These are phyloP conservation scores for Synergus gifuensis DNA, from an alignment of 2,888 invertebrate species.

Conservation along the genomic window DNA sequence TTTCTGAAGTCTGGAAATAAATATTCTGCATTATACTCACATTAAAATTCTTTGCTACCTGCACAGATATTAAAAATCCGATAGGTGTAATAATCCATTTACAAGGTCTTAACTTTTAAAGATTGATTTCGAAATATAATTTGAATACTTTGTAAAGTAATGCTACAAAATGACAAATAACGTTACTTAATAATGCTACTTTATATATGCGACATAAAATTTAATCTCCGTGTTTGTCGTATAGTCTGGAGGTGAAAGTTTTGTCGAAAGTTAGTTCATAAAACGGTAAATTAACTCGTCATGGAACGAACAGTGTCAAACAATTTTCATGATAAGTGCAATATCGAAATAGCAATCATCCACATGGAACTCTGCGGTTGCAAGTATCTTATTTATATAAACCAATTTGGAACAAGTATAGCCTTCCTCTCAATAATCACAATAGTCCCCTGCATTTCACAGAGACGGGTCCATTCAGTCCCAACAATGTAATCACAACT, in stretches of 20 bases:
- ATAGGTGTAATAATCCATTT: too few species aligned
- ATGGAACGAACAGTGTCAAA: background rate
- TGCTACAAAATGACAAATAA: too few species aligned
- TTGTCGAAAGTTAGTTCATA: background rate
- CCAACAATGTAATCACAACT: conserved; percentile 73
- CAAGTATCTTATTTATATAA: conserved; percentile 66
- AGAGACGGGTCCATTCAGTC: conserved; percentile 68
- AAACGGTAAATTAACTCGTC: conserved; percentile 4
- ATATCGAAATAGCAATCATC: conserved; percentile 56
- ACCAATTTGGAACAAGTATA: conserved; percentile 57
- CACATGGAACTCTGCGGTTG: conserved; percentile 60
- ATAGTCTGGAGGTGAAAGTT: background rate
- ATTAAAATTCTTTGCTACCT: too few species aligned
- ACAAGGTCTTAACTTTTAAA: too few species aligned
- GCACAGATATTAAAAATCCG: too few species aligned
- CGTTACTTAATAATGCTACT: background rate
- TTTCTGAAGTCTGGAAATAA: too few species aligned
- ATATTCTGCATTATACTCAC: too few species aligned
- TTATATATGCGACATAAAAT: conserved; percentile 19
- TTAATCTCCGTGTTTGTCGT: background rate
- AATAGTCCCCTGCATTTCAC: conserved; percentile 64
- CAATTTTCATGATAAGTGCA: conserved; percentile 46
- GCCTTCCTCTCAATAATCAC: conserved; percentile 58
- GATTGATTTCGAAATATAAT: too few species aligned
- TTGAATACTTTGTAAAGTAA: too few species aligned